Base-by-base conservation (phyloP, 2,113 vertebrate genomes). In the Hymenochirus boettgeri region DNA sequence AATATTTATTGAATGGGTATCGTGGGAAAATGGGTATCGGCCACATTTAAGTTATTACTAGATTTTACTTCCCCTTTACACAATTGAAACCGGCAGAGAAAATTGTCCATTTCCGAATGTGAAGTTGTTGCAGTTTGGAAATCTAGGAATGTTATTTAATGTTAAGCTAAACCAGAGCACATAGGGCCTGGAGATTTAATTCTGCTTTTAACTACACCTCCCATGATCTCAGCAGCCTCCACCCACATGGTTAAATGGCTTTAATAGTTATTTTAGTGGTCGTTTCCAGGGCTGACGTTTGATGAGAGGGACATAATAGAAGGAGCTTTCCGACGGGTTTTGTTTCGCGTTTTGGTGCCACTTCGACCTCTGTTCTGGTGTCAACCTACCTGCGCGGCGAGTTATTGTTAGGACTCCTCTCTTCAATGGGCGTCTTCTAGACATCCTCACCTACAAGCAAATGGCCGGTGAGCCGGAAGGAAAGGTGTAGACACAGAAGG, bases 291-390 rank as follows among this genome's bases (percentile, higher is more conserved):
- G 47, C 85, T 99, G 71, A 96, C 95, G 1, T 98, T 98, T 73
- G 95, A 99, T 19, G 96, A 99, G 74, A 86, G 95, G 7, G 94
- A 97, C 51, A 85, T 96, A 47, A 79, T 98, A 25, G 96, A 98
- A 77, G 90, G 88, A 71, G 93, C 93, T 18, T 99, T 98, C 65
- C 92, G 93, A 57, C 92, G 87, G 72, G 90, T 95, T 31, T 73
- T 82, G 57, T 69, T 98, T 47, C 85, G 83, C 37, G 90, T 98
- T 12, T 80, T 99, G 62, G 88, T 3, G 95, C 96, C 8, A 99
- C 95, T 6, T 98, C 95, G 17, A 99, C 96, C 88, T 99, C 22
- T 99, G 95, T 0, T 99, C 95, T 7, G 95, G 96, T 6, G 95
- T 99, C 54, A 99, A 98, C 76, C 82, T 99, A n/a, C 95, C 96